These are phyloP conservation scores for Indicator indicator DNA, from an alignment of 2,113 vertebrate species.

Conservation along the genomic window DNA sequence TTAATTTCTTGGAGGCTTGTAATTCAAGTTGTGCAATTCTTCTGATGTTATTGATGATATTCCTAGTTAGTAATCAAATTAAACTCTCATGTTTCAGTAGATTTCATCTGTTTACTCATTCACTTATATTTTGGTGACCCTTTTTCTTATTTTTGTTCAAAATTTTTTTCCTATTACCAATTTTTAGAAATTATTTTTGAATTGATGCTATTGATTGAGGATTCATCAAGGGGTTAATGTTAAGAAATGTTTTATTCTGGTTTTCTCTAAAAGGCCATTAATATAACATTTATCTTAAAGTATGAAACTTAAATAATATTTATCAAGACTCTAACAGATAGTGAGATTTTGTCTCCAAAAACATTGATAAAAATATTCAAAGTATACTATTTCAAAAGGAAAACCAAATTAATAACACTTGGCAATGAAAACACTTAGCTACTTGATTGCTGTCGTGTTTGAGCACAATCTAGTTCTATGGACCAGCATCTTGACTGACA, in stretches of 20 bases:
- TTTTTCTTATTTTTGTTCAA: background rate
- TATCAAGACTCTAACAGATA: background rate
- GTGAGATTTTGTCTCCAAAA: background rate
- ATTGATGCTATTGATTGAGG: background rate
- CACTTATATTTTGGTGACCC: accelerated
- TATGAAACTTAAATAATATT: background rate
- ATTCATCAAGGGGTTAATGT: background rate
- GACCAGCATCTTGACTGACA: background rate
- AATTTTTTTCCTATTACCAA: background rate
- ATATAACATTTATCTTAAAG: background rate
- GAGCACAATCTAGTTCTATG: background rate
- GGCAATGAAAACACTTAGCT: background rate
- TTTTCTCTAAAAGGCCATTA: accelerated
- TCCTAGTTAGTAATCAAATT: background rate
- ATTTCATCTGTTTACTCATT: background rate
- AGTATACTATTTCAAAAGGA: background rate
- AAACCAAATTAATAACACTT: background rate
- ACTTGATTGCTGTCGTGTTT: background rate
- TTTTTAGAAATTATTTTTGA: background rate
- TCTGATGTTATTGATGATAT: background rate
- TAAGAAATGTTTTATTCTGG: background rate
- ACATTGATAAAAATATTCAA: background rate
- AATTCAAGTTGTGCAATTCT: constrained; percentile 7
- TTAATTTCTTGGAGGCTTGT: background rate
- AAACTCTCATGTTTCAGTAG: background rate